Base-by-base conservation (phyloP, 2,113 vertebrate genomes). In the Myodes glareolus region DNA sequence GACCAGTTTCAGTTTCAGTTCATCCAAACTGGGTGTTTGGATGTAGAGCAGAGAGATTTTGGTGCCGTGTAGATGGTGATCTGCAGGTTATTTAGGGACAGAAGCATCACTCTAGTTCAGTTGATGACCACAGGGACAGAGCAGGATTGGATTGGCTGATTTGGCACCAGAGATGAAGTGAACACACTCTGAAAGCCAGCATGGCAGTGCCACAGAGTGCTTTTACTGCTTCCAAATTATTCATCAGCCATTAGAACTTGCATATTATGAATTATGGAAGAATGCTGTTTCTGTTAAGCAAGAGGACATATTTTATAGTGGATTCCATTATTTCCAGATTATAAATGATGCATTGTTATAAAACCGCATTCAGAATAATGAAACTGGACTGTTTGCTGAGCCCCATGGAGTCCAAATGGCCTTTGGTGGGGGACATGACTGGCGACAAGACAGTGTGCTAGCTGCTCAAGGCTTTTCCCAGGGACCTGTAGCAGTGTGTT, bases 251-350 rank as follows among this genome's bases (percentile, higher is more conserved):
- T 96, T 96, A 94, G 91, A 50, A 94, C 80, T 47, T 39, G 94
- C 92, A 61, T 29, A 17, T 33, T 61, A 94, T 98, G 55, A 98
- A 97, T 98, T 97, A 96, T 97, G 88, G 33, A 98, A 93, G 94
- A 97, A 90, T 77, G 73, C 70, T 92, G 21, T 92, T 96, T 96
- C 94, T 90, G 9, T 97, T 85, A 92, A 97, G 96, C 73, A 90
- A 87, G 82, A 70, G 73, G 67, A 76, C 70, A 0, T 97, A 36
- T 88, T 92, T 72, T 11, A 72, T 93, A 4, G 77, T 75, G 95
- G 75, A 31, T 76, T 88, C 0, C 31, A 92, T 95, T 86, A 67
- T 73, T 72, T 94, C 58, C 36, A 96, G 90, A 72, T 87, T 75
- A 23, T 89, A 91, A 73, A 94, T 81, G 86, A 61, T 76, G 21